These are phyloP conservation scores for Cirrhinus mrigala DNA, from an alignment of 2,797 vertebrate genomes.

Conservation along the genomic window DNA sequence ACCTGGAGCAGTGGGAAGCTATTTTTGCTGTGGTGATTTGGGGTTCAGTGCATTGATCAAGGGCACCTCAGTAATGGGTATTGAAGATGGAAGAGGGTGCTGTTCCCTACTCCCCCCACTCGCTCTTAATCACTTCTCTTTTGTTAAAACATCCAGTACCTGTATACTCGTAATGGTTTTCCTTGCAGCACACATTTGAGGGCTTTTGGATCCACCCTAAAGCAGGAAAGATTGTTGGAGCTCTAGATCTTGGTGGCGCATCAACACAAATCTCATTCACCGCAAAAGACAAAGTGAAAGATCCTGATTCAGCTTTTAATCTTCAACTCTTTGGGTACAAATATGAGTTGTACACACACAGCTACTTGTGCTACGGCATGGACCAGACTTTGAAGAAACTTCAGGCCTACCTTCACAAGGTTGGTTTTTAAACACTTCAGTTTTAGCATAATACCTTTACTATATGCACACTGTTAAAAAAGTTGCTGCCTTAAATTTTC, in stretches of 20 bases:
- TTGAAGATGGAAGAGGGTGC: too few relatives aligned
- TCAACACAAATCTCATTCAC: constrained; percentile 69
- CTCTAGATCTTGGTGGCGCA: constrained; percentile 68
- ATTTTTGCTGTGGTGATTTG: too few relatives aligned
- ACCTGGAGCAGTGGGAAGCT: too few relatives aligned
- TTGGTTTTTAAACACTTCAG: constrained; percentile 53
- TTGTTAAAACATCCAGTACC: background rate
- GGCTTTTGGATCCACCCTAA: constrained; percentile 67
- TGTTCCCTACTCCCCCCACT: too few relatives aligned
- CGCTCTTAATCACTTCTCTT: too few relatives aligned
- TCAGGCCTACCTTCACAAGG: constrained; percentile 77
- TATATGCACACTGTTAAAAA: background rate
- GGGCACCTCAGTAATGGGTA: too few relatives aligned
- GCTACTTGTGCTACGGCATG: constrained; percentile 86
- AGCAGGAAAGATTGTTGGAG: constrained; percentile 59
- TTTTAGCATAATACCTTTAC: background rate
- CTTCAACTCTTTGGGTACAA: constrained; percentile 77
- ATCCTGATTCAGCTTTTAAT: constrained; percentile 42
- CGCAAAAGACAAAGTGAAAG: constrained; percentile 49
- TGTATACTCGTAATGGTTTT: constrained; percentile 37
- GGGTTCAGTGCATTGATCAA: too few relatives aligned
- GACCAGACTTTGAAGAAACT: constrained; percentile 82
- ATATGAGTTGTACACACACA: constrained; percentile 84
- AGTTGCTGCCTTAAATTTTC: too few relatives aligned
- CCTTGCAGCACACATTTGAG: constrained; percentile 64